Base-by-base conservation (phyloP, 2,113 vertebrate genomes). In the Morone saxatilis region DNA sequence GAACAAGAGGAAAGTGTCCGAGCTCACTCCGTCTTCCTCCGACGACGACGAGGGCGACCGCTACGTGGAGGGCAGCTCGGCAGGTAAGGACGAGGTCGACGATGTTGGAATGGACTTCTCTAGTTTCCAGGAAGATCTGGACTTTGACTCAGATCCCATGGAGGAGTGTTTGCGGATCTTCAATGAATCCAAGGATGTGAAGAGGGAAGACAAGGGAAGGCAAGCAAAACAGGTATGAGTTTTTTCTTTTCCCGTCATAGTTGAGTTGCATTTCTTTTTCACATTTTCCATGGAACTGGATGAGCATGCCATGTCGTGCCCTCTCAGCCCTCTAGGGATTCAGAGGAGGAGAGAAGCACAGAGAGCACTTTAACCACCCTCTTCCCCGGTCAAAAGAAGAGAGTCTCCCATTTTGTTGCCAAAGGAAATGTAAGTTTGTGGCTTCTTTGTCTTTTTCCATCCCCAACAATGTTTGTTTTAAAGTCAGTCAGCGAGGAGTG, bases 101-200 rank as follows among this genome's bases (percentile, higher is more conserved):
- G 87, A 78, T 0, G 81, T 88, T 0, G 80, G 31, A 4, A 88
- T 96, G 1, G 96, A 98, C 93, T 95, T 96, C 74, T 93, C 96
- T 0, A 50, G 93, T 69, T 93, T 98, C 43, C 97, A 97, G 89
- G 96, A 99, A 22, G 96, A 99, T 43, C 70, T 98, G 48, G 98
- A 99, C 85, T 97, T 96, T 0, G 98, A 99, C 79, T 96, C 96
- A 0, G 98, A 99, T 82, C 97, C 98, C 0, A 97, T 99, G 97
- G 98, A 99, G 86, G 98, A 99, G 90, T 99, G 98, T 78, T 94
- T 99, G 47, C 87, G 98, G 81, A 99, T 99, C 79, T 99, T 99
- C 89, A 98, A 99, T 1, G 98, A 99, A 84, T 98, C 98, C 20
- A 97, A 96, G 6, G 96, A 97, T 4, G 96, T 99, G 81, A 99